A percentile compares a stretch with the other conserved stretches of the same genome.
phyloP scores from a whole-genome alignment of 1,140 invertebrate genomes.

The Diachasmimorpha longicaudata region DNA sequence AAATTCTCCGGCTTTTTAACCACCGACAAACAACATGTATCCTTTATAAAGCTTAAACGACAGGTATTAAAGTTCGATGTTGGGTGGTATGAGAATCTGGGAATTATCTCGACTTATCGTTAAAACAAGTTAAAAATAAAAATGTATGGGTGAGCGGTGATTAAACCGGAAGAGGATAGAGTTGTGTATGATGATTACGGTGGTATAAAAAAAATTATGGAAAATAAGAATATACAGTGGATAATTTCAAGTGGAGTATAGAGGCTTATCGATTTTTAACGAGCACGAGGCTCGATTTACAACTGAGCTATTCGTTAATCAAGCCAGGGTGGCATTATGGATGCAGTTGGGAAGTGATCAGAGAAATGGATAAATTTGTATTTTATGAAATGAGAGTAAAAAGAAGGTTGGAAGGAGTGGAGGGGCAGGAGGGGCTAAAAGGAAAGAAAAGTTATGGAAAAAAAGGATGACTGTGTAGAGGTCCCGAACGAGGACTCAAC shows the following conservation, averaged over 20 bases:
- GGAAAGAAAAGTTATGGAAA: neutral
- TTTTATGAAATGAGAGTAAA: neutral
- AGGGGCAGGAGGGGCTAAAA: neutral
- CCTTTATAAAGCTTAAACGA: neutral
- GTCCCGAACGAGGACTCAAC: slow-evolving; percentile 37
- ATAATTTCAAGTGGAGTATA: neutral
- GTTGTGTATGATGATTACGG: neutral
- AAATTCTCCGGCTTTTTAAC: neutral
- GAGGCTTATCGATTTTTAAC: slow-evolving; percentile 37
- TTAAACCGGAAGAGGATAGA: neutral
- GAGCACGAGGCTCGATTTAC: slow-evolving; percentile 30
- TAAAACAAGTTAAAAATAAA: too few relatives aligned
- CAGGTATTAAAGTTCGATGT: neutral
- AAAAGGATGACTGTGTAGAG: too few relatives aligned
- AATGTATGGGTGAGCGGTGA: neutral
- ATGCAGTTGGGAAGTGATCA: slow-evolving; percentile 22
- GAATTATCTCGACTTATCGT: neutral
- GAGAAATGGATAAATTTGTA: slow-evolving; percentile 1
- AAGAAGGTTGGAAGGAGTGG: neutral
- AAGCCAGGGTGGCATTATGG: slow-evolving; percentile 30
- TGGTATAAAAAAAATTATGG: neutral
- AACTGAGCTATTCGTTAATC: slow-evolving; percentile 34
- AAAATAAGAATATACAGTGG: neutral
- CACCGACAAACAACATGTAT: neutral
- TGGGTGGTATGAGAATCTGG: neutral